These are phyloP conservation scores for Calliphora vomitoria DNA, from an alignment of 2,888 invertebrate genomes.

Conservation along the genomic window DNA sequence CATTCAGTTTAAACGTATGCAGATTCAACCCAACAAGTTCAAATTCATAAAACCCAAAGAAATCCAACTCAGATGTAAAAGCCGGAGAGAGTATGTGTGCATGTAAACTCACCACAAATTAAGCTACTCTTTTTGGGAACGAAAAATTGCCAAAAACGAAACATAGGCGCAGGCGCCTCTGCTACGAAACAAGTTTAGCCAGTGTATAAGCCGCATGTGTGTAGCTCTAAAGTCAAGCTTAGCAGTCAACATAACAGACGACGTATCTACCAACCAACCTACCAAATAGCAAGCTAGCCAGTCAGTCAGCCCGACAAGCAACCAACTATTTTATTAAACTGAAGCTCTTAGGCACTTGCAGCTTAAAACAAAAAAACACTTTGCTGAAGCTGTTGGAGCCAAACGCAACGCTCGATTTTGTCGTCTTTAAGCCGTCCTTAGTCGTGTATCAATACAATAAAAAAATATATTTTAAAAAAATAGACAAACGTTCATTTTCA, in stretches of 20 bases:
- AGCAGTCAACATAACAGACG: constrained; percentile 31
- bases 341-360: constrained; percentile 74
- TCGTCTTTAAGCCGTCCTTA: constrained; percentile 71
- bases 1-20: not conserved
- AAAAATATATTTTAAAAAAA: constrained; percentile 20
- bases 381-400: constrained; percentile 81
- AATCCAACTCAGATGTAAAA: constrained; percentile 26
- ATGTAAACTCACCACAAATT: constrained; percentile 48
- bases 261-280: not conserved
- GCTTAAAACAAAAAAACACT: constrained; percentile 78
- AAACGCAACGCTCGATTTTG: constrained; percentile 78
- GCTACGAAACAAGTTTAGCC: constrained; percentile 70
- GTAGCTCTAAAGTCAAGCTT: constrained; percentile 62
- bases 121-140: constrained; percentile 29
- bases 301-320: constrained; percentile 14
- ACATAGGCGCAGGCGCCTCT: constrained; percentile 69
- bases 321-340: constrained; percentile 54
- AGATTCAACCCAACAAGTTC: constrained; percentile 44
- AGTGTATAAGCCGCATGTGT: constrained; percentile 27
- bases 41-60: constrained; percentile 44
- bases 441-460: constrained; percentile 52
- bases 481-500: constrained; percentile 47
- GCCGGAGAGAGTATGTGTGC: constrained; percentile 35
- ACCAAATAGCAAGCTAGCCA: constrained; percentile 34
- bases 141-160: constrained; percentile 53